Percentiles rank a stretch among this genome's conserved stretches.
Conservation (phyloP, 2,797 vertebrate genomes). For the Alectoris magna region DNA sequence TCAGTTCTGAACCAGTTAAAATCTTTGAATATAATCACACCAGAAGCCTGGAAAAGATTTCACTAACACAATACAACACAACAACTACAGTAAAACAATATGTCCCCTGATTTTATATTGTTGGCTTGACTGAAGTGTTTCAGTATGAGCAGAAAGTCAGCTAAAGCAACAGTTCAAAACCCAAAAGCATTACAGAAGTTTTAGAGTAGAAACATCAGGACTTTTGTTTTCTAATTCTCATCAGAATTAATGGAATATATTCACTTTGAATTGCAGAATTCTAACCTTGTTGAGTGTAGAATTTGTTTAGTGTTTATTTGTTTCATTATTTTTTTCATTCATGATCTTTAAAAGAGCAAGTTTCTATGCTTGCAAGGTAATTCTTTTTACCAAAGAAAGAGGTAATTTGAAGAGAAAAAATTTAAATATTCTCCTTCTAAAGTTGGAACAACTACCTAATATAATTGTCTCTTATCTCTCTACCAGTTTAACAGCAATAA, state of each 20-base stretch:
- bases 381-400: constrained; percentile 49
- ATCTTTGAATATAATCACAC: background rate
- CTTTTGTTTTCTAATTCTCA: background rate
- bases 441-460: background rate
- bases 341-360: background rate
- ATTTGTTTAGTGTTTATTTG: background rate
- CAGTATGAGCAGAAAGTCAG: background rate
- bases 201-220: background rate
- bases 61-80: background rate
- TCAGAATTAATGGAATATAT: constrained; percentile 2
- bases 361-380: constrained; percentile 3
- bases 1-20: background rate
- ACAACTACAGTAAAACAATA: background rate
- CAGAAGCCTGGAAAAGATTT: background rate
- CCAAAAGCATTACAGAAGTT: background rate
- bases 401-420: constrained; percentile 17
- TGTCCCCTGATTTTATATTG: background rate
- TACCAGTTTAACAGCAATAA: constrained; percentile 37
- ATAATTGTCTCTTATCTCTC: constrained; percentile 15
- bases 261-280: background rate
- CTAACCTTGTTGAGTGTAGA: background rate
- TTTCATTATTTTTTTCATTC: background rate
- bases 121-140: background rate
- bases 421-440: constrained; percentile 1
- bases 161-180: background rate